Evolutionary conservation across 2,888 invertebrate genomes (phyloP).

Genomic region (Stramonita haemastoma): DNA sequence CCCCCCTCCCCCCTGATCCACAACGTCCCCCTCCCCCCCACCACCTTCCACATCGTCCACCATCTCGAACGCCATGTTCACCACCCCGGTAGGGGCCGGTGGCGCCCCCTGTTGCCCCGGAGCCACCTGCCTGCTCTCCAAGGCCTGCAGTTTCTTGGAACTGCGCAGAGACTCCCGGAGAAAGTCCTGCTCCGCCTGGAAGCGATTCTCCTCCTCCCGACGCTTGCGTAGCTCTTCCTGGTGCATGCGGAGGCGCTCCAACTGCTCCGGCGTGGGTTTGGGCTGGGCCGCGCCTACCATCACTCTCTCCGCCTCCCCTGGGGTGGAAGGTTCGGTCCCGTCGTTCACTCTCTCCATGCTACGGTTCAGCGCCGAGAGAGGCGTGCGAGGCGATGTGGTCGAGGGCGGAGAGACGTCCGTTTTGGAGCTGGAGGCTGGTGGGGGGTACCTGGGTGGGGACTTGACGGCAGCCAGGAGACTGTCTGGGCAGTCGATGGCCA

Average conservation of each 20-base stretch:
- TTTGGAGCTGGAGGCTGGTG: conserved; percentile 43
- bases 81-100: conserved; percentile 61
- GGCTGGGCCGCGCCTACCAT: conserved; percentile 23
- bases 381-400: conserved; percentile 51
- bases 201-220: conserved; percentile 89
- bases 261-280: conserved; percentile 83
- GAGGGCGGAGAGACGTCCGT: conserved; percentile 38
- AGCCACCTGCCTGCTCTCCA: conserved; percentile 68
- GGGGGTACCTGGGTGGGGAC: conserved; percentile 89
- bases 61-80: conserved; percentile 72
- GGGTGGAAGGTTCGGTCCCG: conserved; percentile 28
- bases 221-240: conserved; percentile 94
- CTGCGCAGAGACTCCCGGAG: conserved; percentile 92
- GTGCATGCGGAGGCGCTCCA: conserved; percentile 94
- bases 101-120: conserved; percentile 52
- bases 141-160: conserved; percentile 92
- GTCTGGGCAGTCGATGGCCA: conserved; percentile 99
- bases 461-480: conserved; percentile 93
- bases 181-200: conserved; percentile 93
- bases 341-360: conserved; percentile 48
- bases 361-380: conserved; percentile 56
- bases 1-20: conserved; percentile 52
- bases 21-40: conserved; percentile 42
- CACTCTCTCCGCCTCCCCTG: background rate
- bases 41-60: conserved; percentile 51